phyloP scores from a whole-genome alignment of 2,113 vertebrate species.

The Brevimyrus niger region DNA sequence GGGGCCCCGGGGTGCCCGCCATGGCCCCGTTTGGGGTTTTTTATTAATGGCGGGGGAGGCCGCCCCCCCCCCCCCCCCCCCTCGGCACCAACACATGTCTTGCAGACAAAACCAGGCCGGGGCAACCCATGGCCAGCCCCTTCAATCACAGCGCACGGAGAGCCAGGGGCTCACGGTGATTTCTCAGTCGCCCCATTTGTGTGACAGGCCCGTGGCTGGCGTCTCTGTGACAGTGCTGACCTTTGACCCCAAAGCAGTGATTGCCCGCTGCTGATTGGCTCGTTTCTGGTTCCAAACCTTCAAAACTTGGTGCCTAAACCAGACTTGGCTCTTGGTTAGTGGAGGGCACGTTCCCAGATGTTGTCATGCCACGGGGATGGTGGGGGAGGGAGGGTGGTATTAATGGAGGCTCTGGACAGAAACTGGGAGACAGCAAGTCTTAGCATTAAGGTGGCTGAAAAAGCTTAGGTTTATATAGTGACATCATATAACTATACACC shows the following conservation, averaged over 20 bases:
- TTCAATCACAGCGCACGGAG: constrained; percentile 45
- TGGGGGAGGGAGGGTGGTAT: not conserved
- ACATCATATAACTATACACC: not conserved
- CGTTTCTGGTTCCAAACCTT: not conserved
- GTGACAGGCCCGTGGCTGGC: not conserved
- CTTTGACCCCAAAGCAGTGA: not conserved
- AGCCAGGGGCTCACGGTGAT: not conserved
- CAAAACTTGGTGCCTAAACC: not conserved
- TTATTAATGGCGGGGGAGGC: constrained; percentile 63
- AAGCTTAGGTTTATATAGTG: not conserved
- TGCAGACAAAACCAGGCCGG: constrained; percentile 57
- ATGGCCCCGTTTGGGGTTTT: constrained; percentile 27
- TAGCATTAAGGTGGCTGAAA: not conserved
- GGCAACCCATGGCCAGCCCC: constrained; percentile 48
- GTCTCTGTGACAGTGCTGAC: not conserved
- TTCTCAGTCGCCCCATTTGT: not conserved
- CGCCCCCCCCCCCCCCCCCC: constrained; percentile 60
- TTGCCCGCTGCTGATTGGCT: not conserved
- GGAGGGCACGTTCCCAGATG: not conserved
- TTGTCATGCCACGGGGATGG: not conserved
- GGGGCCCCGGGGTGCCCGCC: not conserved
- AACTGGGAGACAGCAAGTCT: not conserved
- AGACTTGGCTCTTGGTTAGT: not conserved
- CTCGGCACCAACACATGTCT: constrained; percentile 59
- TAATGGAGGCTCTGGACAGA: not conserved